A percentile compares a stretch with the other conserved stretches of the same genome.
phyloP scores from a whole-genome alignment of 2,797 vertebrate species.

The Clarias fuscus region DNA sequence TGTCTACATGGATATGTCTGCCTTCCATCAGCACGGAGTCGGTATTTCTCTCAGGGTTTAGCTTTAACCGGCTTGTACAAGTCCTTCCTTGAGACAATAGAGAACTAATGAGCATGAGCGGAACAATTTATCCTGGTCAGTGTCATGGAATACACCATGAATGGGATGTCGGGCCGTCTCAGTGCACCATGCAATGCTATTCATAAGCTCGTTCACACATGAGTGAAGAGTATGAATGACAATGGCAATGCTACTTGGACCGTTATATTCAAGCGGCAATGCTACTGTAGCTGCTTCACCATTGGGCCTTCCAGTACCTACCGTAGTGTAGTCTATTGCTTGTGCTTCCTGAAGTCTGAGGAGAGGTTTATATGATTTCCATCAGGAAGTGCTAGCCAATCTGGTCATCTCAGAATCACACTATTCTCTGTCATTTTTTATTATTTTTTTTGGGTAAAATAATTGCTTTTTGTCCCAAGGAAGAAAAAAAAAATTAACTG shows the following conservation, averaged over 20 bases:
- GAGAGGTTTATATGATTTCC: background rate
- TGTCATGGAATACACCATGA: background rate
- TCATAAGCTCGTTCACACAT: background rate
- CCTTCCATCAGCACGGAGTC: background rate
- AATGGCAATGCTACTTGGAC: background rate
- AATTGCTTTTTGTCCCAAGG: background rate
- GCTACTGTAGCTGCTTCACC: background rate
- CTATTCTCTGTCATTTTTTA: background rate
- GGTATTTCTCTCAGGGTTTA: background rate
- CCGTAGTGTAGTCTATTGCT: background rate
- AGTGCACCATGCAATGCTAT: background rate
- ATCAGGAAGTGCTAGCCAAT: background rate
- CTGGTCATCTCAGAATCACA: background rate
- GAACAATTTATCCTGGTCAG: background rate
- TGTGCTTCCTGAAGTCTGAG: background rate
- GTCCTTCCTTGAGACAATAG: background rate
- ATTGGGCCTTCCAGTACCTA: background rate
- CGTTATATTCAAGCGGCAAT: background rate
- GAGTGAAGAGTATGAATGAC: background rate
- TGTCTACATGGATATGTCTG: slow-evolving; percentile 3
- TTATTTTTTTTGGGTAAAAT: background rate
- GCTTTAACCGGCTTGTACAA: background rate
- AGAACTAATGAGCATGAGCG: background rate
- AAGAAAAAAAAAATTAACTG: background rate
- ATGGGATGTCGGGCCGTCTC: background rate